Base-by-base conservation (phyloP, 2,113 vertebrate species). In the Melanerpes aurifrons region DNA sequence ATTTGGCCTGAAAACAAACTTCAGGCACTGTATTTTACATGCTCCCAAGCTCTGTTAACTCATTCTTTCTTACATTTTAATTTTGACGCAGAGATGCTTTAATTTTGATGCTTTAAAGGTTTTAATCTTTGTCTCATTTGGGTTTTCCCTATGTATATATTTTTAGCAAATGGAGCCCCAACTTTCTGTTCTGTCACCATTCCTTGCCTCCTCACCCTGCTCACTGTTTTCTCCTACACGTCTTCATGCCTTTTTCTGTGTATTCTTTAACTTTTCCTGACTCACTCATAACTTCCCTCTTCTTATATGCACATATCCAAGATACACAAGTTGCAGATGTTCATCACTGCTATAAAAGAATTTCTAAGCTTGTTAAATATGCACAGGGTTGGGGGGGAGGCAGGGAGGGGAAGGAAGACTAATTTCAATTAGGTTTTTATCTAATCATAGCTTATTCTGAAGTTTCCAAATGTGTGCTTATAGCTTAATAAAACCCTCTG, bases 311-410 rank as follows among this genome's bases (percentile, higher is more conserved):
- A 54, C 4, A 9, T 45, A 73, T 35, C 35, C 47, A 80, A 64
- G 11, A 64, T 0, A 61, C 3, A 25, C 16, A 64, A 61, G 20
- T 58, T 74, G 79, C 76, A 86, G 72, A 66, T 88, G 57, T 79
- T 21, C 48, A 64, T 53, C 32, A 21, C 0, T 40, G 20, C 29
- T 71, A 35, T 58, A 64, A 88, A 78, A 62, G 22, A 81, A 37
- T 14, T 50, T 59, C 29, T 28, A 77, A 75, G 3, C 32, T 61
- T 78, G 29, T 82, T 86, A 75, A 90, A 78, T 67, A 81, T 57
- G 32, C 24, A 67, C 40, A 31, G 3, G 18, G 5, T 4, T 4
- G 3, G 12, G 1, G 1, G 3, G 8, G 2, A 3, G 4, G 1
- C 19, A 18, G 26, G 8, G 25, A 6, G 8, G 54, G 19, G 2